Percentiles rank a stretch among this genome's conserved stretches.
phyloP scores from a whole-genome alignment of 2,797 vertebrate genomes.

The Rhinoraja longicauda region DNA sequence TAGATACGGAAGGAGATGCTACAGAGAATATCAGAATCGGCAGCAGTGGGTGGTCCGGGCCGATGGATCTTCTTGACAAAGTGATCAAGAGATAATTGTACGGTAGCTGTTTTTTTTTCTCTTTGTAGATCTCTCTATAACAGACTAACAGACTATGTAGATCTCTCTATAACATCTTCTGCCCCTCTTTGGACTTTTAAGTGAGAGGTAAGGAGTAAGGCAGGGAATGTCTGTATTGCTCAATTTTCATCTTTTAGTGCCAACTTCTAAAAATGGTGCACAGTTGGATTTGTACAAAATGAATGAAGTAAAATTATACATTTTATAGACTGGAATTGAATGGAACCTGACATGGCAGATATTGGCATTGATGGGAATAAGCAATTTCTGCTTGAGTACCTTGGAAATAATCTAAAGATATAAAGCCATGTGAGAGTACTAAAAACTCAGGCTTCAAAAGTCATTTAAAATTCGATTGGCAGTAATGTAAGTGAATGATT shows the following conservation, averaged over 20 bases:
- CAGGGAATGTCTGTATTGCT: background rate
- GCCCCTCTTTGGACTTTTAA: no score
- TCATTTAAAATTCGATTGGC: conserved; percentile 2
- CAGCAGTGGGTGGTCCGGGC: no score
- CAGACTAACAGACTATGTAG: no score
- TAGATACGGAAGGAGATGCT: no score
- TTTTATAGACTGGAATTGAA: background rate
- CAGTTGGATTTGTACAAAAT: background rate
- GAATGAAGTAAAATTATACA: background rate
- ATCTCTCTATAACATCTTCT: no score
- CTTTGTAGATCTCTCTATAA: no score
- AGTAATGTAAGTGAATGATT: conserved; percentile 13
- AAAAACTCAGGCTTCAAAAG: background rate
- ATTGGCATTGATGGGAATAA: background rate
- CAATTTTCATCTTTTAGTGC: background rate
- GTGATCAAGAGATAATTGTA: no score
- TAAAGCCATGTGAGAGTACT: conserved; percentile 21
- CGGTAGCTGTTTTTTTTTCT: no score
- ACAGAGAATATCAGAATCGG: no score
- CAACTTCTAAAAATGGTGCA: background rate
- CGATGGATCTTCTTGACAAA: no score
- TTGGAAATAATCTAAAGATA: conserved; percentile 25
- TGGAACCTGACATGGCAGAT: background rate
- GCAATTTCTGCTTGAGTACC: conserved; percentile 10
- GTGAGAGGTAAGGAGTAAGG: no score